These are phyloP conservation scores for Sycophaga agraensis DNA, from an alignment of 1,140 invertebrate species.

Conservation along the genomic window DNA sequence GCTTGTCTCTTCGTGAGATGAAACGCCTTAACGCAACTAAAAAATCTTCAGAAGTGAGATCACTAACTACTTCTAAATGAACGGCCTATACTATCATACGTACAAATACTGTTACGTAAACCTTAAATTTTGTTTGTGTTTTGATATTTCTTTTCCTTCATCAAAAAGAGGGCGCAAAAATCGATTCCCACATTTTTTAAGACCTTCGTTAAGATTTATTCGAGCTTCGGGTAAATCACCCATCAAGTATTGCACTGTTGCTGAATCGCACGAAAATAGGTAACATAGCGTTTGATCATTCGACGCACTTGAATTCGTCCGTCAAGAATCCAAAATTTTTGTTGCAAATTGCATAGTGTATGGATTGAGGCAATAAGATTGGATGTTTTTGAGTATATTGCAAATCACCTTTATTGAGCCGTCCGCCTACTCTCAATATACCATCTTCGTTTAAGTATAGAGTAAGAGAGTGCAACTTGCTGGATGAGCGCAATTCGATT, in stretches of 20 bases:
- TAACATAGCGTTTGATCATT: no score
- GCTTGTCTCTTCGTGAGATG: conserved; percentile 30
- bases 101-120: conserved; percentile 17
- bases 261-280: no score
- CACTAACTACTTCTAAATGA: conserved; percentile 40
- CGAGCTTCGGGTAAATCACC: conserved; percentile 18
- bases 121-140: conserved; percentile 14
- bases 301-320: conserved; percentile 26
- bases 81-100: conserved; percentile 29
- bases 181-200: conserved; percentile 27
- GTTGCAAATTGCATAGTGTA: conserved; percentile 21
- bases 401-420: conserved; percentile 39
- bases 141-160: conserved; percentile 34
- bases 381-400: conserved; percentile 40
- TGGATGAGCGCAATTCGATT: no score
- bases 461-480: no score
- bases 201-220: conserved; percentile 13
- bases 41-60: conserved; percentile 35
- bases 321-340: conserved; percentile 31
- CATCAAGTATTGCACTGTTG: no score
- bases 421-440: conserved; percentile 48
- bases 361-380: conserved; percentile 38
- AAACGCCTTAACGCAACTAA: conserved; percentile 36
- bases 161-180: no score
- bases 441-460: no score